Evolutionary conservation across 2,888 invertebrate genomes (phyloP), one percentile per base, ranked within the genome.

Genomic region (Tortricodes alternella): DNA sequence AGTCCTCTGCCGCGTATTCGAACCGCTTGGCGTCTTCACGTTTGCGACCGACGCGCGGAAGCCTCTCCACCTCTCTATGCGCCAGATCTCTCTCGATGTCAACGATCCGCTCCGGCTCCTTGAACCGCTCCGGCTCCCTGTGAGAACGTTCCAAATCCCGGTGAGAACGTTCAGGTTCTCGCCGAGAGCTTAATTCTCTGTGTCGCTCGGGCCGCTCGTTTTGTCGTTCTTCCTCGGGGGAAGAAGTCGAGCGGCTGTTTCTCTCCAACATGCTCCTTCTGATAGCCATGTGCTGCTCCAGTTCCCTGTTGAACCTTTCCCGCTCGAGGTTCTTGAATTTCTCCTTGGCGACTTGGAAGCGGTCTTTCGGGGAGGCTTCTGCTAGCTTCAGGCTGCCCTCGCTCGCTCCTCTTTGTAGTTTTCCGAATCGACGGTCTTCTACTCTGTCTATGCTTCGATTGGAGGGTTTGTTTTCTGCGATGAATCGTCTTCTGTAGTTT

Each of bases 291-390:
- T 91, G 91, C 65, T 89, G 88, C 62, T 91, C 89, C 38, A 92
- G 73, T 68, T 93, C 92, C 63, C 92, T 89, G 62, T 92, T 92
- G 61, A 93, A 90, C 55, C 93, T 87, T 67, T 95, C 94, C 59
- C 94, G 91, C 75, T 96, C 96, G 81, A 96, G 92, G 61, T 95
- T 93, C 78, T 94, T 92, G 76, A 96, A 96, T 83, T 96, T 96
- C 72, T 96, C 96, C 80, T 96, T 96, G 39, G 96, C 96, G 68
- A 96, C 96, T 68, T 95, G 94, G 83, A 96, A 96, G 57, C 96
- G 92, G 70, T 96, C 96, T 65, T 95, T 93, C 0, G 96, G 96
- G 1, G 94, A 93, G 43, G 82, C 70, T 66, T 90, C 83, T 1
- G 85, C 77, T 13, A 86, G 44, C 64, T 90, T 89, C 44, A 88